Percentiles rank a stretch among this genome's conserved stretches.
Evolutionary conservation across 2,888 invertebrate genomes (phyloP).

Genomic region (Torymus aiolomorphi): DNA sequence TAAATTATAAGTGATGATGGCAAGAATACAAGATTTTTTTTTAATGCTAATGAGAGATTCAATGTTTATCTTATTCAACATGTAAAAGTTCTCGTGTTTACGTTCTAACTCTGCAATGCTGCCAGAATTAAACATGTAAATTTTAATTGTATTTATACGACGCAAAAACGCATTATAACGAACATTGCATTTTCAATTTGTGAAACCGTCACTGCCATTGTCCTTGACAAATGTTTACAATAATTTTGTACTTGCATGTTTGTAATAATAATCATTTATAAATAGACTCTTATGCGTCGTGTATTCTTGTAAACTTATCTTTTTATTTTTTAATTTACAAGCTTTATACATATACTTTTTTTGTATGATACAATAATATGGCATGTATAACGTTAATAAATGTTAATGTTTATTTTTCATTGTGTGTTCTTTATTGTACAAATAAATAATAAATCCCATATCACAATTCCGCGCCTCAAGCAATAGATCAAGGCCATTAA

Average conservation of each 20-base stretch:
- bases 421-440: conserved; percentile 50
- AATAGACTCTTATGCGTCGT: conserved; percentile 5
- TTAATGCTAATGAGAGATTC: neutral
- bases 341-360: conserved; percentile 60
- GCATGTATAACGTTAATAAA: conserved; percentile 72
- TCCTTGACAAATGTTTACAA: conserved; percentile 1
- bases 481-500: neutral
- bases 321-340: conserved; percentile 51
- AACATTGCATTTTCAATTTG: conserved; percentile 11
- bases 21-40: neutral
- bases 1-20: neutral
- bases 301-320: conserved; percentile 45
- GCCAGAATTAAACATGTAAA: conserved; percentile 36
- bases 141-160: conserved; percentile 6
- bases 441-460: conserved; percentile 63
- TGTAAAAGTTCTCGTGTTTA: conserved; percentile 30
- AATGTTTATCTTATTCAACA: neutral
- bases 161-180: neutral
- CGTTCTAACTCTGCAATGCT: conserved; percentile 11
- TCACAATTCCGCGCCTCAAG: conserved; percentile 19
- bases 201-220: conserved; percentile 13
- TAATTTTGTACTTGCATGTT: conserved; percentile 12
- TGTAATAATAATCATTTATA: conserved; percentile 35
- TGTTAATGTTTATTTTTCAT: conserved; percentile 71
- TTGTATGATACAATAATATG: conserved; percentile 66